A percentile compares a stretch with the other conserved stretches of the same genome.
Conservation (phyloP, 2,888 invertebrate genomes). For the Cerastis rubricosa region DNA sequence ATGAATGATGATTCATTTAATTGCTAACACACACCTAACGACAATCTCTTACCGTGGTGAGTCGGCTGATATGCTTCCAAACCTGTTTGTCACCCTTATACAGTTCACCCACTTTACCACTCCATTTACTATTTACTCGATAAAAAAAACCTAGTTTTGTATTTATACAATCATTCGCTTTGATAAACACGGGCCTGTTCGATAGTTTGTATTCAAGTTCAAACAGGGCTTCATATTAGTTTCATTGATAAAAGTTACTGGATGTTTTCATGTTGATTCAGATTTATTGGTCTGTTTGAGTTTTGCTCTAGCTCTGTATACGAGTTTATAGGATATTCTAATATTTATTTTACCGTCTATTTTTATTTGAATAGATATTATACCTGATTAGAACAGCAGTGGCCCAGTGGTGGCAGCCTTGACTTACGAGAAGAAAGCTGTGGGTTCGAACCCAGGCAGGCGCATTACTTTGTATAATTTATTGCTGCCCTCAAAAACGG, state of each 20-base stretch:
- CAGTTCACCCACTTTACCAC: background rate
- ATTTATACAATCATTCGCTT: slow-evolving; percentile 55
- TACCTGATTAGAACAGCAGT: too few species aligned
- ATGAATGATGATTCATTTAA: too few species aligned
- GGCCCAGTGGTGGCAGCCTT: too few species aligned
- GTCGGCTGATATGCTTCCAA: background rate
- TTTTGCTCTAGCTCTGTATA: background rate
- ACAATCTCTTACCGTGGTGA: background rate
- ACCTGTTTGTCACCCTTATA: background rate
- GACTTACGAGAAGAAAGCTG: too few species aligned
- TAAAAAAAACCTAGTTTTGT: slow-evolving; percentile 34
- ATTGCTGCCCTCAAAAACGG: too few species aligned
- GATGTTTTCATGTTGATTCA: slow-evolving; percentile 57
- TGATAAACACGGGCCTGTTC: slow-evolving; percentile 46
- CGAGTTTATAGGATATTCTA: background rate
- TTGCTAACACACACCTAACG: too few species aligned
- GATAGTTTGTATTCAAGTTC: slow-evolving; percentile 51
- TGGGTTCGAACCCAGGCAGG: too few species aligned
- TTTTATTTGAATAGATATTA: too few species aligned
- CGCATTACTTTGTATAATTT: too few species aligned
- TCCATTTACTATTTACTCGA: slow-evolving; percentile 36
- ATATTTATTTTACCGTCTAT: background rate
- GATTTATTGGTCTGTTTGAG: slow-evolving; percentile 38
- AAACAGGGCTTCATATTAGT: slow-evolving; percentile 52
- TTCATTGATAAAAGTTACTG: slow-evolving; percentile 49